Evolutionary conservation across 1,140 invertebrate genomes (phyloP).

Genomic region (Formica selysi): DNA sequence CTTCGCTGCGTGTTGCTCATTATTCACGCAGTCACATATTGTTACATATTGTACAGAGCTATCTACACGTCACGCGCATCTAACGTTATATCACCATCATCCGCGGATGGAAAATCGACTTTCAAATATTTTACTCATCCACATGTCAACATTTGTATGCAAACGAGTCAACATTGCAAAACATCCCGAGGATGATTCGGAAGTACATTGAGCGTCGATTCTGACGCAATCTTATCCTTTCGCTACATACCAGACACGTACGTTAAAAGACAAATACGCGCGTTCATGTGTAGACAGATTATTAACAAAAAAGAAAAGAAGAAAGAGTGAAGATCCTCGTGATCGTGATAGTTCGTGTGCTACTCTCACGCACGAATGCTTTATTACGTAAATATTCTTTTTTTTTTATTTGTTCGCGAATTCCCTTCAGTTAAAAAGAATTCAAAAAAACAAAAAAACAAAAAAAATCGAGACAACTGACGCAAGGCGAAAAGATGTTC

Average conservation of each 20-base stretch:
- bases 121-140: slow-evolving; percentile 21
- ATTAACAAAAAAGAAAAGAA: not conserved
- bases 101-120: not conserved
- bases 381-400: slow-evolving; percentile 56
- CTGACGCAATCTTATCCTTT: slow-evolving; percentile 20
- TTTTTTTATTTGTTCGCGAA: slow-evolving; percentile 32
- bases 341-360: slow-evolving; percentile 51
- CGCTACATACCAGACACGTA: slow-evolving; percentile 13
- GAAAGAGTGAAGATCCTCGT: slow-evolving; percentile 3
- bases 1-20: slow-evolving; percentile 21
- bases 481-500: slow-evolving; percentile 51
- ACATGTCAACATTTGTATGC: slow-evolving; percentile 3
- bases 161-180: slow-evolving; percentile 31
- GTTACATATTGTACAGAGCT: slow-evolving; percentile 51
- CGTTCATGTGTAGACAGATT: slow-evolving; percentile 39
- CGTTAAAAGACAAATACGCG: slow-evolving; percentile 18
- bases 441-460: not conserved
- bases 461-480: slow-evolving; percentile 41
- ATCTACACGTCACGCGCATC: slow-evolving; percentile 38
- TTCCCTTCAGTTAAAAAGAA: slow-evolving; percentile 8
- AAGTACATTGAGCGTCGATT: slow-evolving; percentile 18
- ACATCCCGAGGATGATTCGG: not conserved
- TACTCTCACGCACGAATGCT: slow-evolving; percentile 20
- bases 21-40: slow-evolving; percentile 28
- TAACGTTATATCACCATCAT: slow-evolving; percentile 19